phyloP scores from a whole-genome alignment of 1,140 invertebrate genomes.

The Drosophila trapezifrons region DNA sequence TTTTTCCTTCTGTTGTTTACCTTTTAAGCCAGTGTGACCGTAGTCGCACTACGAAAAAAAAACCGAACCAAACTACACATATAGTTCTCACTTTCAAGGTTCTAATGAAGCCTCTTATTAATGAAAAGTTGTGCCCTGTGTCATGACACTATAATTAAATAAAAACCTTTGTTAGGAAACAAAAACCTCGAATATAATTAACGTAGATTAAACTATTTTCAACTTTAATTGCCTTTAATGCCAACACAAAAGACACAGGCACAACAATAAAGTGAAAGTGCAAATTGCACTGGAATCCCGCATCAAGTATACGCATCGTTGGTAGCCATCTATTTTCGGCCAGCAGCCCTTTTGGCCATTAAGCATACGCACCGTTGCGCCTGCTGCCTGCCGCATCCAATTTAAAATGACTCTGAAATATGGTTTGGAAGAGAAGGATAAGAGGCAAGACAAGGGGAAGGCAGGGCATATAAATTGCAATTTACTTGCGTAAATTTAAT shows the following conservation, averaged over 20 bases:
- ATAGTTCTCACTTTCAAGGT: too few species aligned
- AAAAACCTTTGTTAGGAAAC: neutral
- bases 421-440: neutral
- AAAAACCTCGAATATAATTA: neutral
- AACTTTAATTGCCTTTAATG: constrained; percentile 7
- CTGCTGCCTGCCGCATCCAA: constrained; percentile 11
- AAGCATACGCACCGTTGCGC: constrained; percentile 66
- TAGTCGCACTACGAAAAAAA: too few species aligned
- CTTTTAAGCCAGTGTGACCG: too few species aligned
- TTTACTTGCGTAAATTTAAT: constrained; percentile 79
- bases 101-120: too few species aligned
- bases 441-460: constrained; percentile 13
- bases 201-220: constrained; percentile 3
- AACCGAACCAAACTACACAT: too few species aligned
- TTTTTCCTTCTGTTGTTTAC: too few species aligned
- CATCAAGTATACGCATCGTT: constrained; percentile 16
- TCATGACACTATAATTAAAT: too few species aligned
- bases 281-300: neutral
- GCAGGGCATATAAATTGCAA: constrained; percentile 71
- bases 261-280: constrained; percentile 4
- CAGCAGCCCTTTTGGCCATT: constrained; percentile 42
- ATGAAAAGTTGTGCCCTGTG: too few species aligned
- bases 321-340: constrained; percentile 5
- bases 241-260: neutral
- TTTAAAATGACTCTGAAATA: constrained; percentile 39